These are phyloP conservation scores for Hirtodrosophila trivittata DNA, from an alignment of 2,888 invertebrate species.

Conservation along the genomic window DNA sequence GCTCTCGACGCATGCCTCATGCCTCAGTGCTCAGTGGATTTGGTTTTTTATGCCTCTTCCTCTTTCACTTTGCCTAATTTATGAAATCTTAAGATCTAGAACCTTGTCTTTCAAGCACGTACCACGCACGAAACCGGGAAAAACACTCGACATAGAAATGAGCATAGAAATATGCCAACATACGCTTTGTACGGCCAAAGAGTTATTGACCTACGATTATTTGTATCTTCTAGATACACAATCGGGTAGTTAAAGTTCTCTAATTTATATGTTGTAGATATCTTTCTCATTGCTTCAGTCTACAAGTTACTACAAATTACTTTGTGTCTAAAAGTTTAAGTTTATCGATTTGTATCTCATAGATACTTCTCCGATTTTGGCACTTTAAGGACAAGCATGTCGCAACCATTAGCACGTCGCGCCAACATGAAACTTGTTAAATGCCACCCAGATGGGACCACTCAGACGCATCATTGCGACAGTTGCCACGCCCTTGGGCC, in stretches of 20 bases:
- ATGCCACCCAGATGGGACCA: conserved; percentile 46
- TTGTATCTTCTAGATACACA: neutral
- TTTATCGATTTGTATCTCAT: conserved; percentile 17
- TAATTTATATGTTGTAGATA: too few species aligned
- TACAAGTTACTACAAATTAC: too few species aligned
- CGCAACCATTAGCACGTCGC: conserved; percentile 62
- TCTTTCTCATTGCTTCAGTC: too few species aligned
- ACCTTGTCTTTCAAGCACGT: conserved; percentile 75
- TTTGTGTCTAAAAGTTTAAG: conserved; percentile 19
- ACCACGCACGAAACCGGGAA: conserved; percentile 57
- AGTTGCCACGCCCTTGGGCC: conserved; percentile 21
- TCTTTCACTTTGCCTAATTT: conserved; percentile 59
- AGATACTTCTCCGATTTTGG: conserved; percentile 25
- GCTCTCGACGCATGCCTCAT: conserved; percentile 42
- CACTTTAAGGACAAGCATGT: conserved; percentile 21
- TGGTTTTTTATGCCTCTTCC: conserved; percentile 32
- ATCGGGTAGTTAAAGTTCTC: conserved; percentile 12
- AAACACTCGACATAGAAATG: conserved; percentile 62
- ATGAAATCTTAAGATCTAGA: conserved; percentile 62
- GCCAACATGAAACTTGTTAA: conserved; percentile 58
- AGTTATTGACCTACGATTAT: conserved; percentile 31
- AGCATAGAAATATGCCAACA: conserved; percentile 56
- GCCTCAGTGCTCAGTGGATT: conserved; percentile 24
- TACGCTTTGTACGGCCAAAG: conserved; percentile 54
- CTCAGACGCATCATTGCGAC: conserved; percentile 42